Percentiles rank a stretch among this genome's conserved stretches.
Evolutionary conservation across 1,140 invertebrate genomes (phyloP).

Genomic region (Sycophila sp.): DNA sequence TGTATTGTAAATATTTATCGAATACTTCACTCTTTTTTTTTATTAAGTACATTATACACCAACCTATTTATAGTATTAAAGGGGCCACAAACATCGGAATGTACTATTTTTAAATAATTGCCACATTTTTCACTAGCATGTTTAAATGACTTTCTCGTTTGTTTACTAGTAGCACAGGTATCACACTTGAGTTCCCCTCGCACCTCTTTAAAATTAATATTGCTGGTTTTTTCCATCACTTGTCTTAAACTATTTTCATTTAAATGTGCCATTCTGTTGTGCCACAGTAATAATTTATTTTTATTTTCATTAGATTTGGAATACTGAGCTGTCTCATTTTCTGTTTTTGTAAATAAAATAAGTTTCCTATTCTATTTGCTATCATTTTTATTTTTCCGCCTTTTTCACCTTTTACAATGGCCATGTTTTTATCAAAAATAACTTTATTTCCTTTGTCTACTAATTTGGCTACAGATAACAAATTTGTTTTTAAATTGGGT

Average conservation of each 20-base stretch:
- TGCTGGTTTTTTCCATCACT: background rate
- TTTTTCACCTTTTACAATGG: background rate
- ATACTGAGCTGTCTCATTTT: background rate
- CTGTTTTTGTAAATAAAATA: background rate
- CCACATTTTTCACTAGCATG: slow-evolving; percentile 1
- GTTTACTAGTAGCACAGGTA: background rate
- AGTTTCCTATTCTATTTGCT: background rate
- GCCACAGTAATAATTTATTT: background rate
- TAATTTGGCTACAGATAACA: slow-evolving; percentile 42
- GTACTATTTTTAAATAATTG: slow-evolving; percentile 6
- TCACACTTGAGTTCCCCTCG: background rate
- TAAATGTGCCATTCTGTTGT: slow-evolving; percentile 3
- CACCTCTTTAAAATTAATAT: background rate
- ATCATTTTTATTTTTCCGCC: background rate
- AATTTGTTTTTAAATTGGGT: slow-evolving; percentile 39
- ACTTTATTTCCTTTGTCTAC: slow-evolving; percentile 25
- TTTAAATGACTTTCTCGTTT: background rate
- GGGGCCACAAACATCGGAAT: slow-evolving; percentile 28
- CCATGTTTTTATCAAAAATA: slow-evolving; percentile 17
- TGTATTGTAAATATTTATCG: background rate
- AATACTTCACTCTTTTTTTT: background rate
- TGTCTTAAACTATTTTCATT: background rate
- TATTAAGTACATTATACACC: background rate
- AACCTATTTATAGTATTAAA: background rate
- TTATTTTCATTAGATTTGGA: background rate